Evolutionary conservation across 2,113 vertebrate genomes (phyloP).

Genomic region (Glaucomys volans): DNA sequence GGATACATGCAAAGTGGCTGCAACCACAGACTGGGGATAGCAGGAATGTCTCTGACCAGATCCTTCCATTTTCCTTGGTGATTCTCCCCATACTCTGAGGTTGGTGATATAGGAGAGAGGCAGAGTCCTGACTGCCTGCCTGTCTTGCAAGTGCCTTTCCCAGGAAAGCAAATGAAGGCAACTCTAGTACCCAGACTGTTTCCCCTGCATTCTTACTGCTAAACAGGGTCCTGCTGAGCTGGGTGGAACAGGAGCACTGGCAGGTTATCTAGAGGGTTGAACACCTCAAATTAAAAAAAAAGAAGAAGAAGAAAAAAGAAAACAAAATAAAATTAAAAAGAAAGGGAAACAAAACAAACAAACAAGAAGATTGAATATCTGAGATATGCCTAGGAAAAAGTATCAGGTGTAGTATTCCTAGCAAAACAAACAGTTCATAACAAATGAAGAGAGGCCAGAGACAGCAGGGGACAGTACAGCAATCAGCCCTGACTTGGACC

Average conservation of each 20-base stretch:
- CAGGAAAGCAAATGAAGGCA: not conserved
- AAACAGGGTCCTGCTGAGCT: not conserved
- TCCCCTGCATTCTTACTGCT: not conserved
- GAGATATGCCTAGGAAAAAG: not conserved
- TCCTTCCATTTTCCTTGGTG: not conserved
- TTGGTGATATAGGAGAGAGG: not conserved
- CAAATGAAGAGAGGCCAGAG: not conserved
- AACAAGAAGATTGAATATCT: not conserved
- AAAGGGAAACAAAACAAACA: too few relatives aligned
- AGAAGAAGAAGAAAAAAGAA: too few relatives aligned
- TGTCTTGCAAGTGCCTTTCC: conserved; percentile 89
- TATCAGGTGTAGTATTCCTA: not conserved
- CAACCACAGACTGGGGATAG: not conserved
- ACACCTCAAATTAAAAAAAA: not conserved
- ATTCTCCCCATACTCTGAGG: not conserved
- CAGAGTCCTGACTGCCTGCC: conserved; percentile 86
- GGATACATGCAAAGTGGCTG: too few relatives aligned
- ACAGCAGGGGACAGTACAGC: too few relatives aligned
- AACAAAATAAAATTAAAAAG: too few relatives aligned
- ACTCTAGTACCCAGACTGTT: not conserved
- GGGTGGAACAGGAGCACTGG: not conserved
- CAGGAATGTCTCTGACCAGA: not conserved
- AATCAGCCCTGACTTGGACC: not conserved
- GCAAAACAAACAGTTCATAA: not conserved
- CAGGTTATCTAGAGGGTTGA: not conserved